Base-by-base conservation (phyloP, 2,113 vertebrate genomes). In the Theristicus caerulescens region DNA sequence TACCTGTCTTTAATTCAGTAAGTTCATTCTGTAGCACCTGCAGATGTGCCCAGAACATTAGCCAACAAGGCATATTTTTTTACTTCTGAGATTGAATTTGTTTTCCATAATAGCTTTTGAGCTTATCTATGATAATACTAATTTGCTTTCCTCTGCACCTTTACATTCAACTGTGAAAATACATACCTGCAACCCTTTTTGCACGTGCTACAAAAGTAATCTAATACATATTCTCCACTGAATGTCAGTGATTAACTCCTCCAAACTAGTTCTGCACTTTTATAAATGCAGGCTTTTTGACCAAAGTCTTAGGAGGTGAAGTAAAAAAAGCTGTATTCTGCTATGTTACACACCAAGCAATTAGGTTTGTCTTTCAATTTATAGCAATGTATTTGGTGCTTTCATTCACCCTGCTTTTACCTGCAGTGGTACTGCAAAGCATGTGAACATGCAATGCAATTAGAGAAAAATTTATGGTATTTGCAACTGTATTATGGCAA, bases 31-130 rank as follows among this genome's bases (percentile, higher is more conserved):
- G 34, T 40, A 79, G 44, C 47, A 67, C n/a, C 46, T 77, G 46
- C 52, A 93, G 58, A 86, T 32, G 27, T 54, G 47, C 27, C 82
- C 58, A 46, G 44, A 94, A 76, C 10, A 69, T 51, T 6, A 86
- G 40, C 36, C 40, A 90, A 61, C 20, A 66, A 34, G 49, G 49
- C 11, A 5, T 8, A 13, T 6, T 67, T 72, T 82, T 93, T n/a
- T 40, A 74, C 34, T 80, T 88, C 67, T 40, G 49, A 71, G 46
- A 81, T 70, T 90, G 32, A 70, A 38, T 81, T 88, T 82, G 44
- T 86, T 88, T 89, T 83, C 83, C 26, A 6, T 81, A 86, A 88
- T n/a, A 58, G 69, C 36, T 91, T 93, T 88, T 73, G 42, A 90
- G 77, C 46, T 86, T 89, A 77, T 44, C 16, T 0, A 36, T 46